phyloP scores from a whole-genome alignment of 2,888 invertebrate species.

The Crossocerus cetratus region DNA sequence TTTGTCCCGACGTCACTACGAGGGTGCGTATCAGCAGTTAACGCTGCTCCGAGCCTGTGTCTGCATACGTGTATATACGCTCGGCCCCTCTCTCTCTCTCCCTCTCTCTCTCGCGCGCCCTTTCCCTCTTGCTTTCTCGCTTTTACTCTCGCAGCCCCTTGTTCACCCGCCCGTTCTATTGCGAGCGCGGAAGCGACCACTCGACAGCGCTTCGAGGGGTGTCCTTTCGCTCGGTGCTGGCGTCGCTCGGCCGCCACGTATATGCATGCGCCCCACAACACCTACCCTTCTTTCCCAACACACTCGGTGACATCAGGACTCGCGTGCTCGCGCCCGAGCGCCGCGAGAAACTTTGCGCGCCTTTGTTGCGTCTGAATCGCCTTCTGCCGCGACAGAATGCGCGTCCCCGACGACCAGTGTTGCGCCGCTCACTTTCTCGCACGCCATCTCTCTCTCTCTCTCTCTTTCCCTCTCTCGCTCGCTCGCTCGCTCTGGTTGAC shows the following conservation, averaged over 20 bases:
- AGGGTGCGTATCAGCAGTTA: conserved; percentile 53
- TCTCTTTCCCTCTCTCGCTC: background rate
- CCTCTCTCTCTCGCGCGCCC: background rate
- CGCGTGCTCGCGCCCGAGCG: background rate
- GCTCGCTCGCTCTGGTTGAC: no score
- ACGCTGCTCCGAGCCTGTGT: conserved; percentile 35
- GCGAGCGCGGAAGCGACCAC: no score
- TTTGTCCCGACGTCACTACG: conserved; percentile 50
- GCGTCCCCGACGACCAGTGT: background rate
- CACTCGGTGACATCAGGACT: no score
- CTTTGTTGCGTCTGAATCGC: background rate
- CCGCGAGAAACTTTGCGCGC: conserved; percentile 2
- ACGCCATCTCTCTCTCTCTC: no score
- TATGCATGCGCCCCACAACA: background rate
- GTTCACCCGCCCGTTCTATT: no score
- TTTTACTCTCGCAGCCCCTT: no score
- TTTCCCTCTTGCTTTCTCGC: background rate
- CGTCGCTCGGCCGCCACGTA: background rate
- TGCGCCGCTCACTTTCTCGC: background rate
- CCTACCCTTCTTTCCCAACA: no score
- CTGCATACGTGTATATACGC: conserved; percentile 12
- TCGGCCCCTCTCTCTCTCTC: background rate
- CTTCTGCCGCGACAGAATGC: background rate
- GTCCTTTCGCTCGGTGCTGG: background rate
- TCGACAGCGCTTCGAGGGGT: conserved; percentile 13